Conservation (phyloP, 2,113 vertebrate species). For the Pristiophorus japonicus region DNA sequence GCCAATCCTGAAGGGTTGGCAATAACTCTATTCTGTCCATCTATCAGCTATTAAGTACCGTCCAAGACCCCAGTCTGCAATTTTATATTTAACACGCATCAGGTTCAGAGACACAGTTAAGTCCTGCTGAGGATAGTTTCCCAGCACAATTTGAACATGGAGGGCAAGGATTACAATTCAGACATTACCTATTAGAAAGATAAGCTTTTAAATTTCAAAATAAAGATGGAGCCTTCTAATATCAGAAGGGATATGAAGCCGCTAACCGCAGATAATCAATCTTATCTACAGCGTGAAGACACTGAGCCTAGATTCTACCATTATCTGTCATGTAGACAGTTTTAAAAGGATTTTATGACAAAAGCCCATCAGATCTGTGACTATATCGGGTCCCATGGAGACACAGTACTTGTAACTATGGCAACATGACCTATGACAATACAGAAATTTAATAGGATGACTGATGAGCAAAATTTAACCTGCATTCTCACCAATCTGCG, state of each 20-base stretch:
- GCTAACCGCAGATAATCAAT: constrained; percentile 17
- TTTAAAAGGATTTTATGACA: constrained; percentile 16
- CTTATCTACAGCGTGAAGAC: not conserved
- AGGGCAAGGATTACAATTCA: not conserved
- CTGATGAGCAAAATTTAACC: constrained; percentile 27
- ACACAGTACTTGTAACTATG: not conserved
- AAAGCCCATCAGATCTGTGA: not conserved
- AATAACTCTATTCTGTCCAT: not conserved
- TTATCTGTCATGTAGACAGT: constrained; percentile 16
- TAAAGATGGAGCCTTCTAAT: not conserved
- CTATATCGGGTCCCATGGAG: not conserved
- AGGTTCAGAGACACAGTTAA: not conserved
- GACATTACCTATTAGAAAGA: not conserved
- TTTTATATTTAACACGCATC: not conserved
- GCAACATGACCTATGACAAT: not conserved
- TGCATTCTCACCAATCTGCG: not conserved
- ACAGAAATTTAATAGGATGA: constrained; percentile 14
- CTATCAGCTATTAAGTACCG: too few species aligned
- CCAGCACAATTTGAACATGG: constrained; percentile 3
- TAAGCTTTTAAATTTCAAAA: constrained; percentile 22
- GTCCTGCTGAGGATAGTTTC: constrained; percentile 3
- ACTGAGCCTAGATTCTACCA: not conserved
- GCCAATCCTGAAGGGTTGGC: not conserved
- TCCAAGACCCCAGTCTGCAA: not conserved
- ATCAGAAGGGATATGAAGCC: not conserved